Evolutionary conservation across 2,888 invertebrate genomes (phyloP), one percentile per base, ranked within the genome.

Genomic region (Xanthorhoe designata): DNA sequence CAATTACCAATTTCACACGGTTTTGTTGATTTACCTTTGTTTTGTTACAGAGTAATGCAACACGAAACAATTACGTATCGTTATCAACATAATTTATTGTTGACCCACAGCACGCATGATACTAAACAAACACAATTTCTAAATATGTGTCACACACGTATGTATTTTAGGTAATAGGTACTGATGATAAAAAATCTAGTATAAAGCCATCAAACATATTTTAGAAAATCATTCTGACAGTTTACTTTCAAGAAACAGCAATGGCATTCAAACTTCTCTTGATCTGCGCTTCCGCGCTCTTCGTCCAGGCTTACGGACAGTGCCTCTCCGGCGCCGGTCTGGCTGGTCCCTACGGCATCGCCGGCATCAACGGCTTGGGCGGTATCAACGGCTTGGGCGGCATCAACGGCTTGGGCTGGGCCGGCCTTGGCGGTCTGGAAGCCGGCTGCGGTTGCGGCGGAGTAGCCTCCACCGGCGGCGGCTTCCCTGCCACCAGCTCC

Each of bases 241-340:
- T 63, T 63, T 45, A 51, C 56, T 53, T 58, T 49, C 18, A 64
- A 45, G 49, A 57, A 45, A 56, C 51, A 56, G 67, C 52, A 63
- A 80, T 79, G 77, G 70, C 74, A 47, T 65, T 66, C 65, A 79
- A 78, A 60, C 70, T 69, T 50, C 51, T 76, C 19, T 62, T 77
- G 42, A 52, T 76, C 50, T 79, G 76, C 73, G 75, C 77, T 61
- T 76, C 75, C 52, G 78, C 76, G 47, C 73, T 79, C 15, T 38
- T 78, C 19, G 71, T 74, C 35, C 74, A 78, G 72, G 78, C 56
- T 8, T 57, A 67, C 64, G 59, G 69, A 47, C 71, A 74, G 56
- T 70, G 66, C 60, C 49, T 67, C 15, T 60, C 62, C 17, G 75
- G 61, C 45, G 65, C 38, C 67, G 76, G 10, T 17, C 59, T 47